Percentiles rank a stretch among this genome's conserved stretches.
phyloP scores from a whole-genome alignment of 1,140 invertebrate genomes.

The Cotesia glomerata region DNA sequence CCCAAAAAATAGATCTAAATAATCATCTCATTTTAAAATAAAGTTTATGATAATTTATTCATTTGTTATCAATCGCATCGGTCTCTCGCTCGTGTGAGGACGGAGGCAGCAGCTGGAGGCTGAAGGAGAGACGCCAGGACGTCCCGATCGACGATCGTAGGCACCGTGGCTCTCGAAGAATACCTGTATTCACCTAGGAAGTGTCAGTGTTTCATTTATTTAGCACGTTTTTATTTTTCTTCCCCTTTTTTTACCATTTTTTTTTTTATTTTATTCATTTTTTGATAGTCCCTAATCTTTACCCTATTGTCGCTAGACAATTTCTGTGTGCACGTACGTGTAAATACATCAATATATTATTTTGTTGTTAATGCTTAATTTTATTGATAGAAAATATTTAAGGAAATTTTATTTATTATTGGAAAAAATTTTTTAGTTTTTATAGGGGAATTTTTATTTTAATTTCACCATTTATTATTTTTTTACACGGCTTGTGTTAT shows the following conservation, averaged over 20 bases:
- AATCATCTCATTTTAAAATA: background rate
- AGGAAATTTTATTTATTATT: too few relatives aligned
- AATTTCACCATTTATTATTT: too few relatives aligned
- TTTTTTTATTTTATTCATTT: background rate
- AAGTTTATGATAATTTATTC: background rate
- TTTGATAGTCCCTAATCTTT: background rate
- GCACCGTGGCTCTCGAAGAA: constrained; percentile 39
- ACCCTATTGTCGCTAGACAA: background rate
- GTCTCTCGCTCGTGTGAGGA: constrained; percentile 42
- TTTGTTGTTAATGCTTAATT: background rate
- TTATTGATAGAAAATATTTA: background rate
- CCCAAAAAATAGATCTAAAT: background rate
- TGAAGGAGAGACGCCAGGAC: constrained; percentile 42
- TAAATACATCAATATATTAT: background rate
- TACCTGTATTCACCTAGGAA: constrained; percentile 47
- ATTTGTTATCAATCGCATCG: constrained; percentile 26
- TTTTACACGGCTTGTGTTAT: too few relatives aligned
- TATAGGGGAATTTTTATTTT: too few relatives aligned
- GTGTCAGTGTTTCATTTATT: constrained; percentile 28
- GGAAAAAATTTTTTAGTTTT: too few relatives aligned
- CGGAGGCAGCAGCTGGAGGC: constrained; percentile 49
- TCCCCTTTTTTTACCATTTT: background rate
- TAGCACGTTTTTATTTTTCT: constrained; percentile 23
- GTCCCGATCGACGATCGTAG: constrained; percentile 44
- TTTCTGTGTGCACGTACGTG: constrained; percentile 22